Evolutionary conservation across 2,888 invertebrate species (phyloP), one percentile per base, ranked within the genome.

Genomic region (Eupeodes luniger): DNA sequence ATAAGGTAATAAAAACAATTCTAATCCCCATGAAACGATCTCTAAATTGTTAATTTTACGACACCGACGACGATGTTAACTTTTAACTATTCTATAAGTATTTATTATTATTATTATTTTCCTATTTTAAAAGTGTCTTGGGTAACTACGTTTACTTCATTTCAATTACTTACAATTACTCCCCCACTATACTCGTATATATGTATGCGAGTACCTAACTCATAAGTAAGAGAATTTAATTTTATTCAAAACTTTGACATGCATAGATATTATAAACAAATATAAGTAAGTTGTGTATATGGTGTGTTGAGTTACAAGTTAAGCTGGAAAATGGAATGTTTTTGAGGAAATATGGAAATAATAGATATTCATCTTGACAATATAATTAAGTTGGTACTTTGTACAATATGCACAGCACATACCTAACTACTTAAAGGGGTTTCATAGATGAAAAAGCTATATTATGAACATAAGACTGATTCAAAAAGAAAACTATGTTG

Each of bases 301-400:
- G 5, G 40, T 40, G 40, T 40, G 5, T 40, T 40, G 40, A 40
- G 40, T 40, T 40, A 40, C 40, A 40, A 40, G 9, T 40, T 40
- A 40, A 40, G 59, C 34, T 34, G 51, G 12, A 14, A 14, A 49
- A 27, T 27, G 27, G 34, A 59, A 59, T 34, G 59, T 59, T 59
- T 27, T 57, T 36, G 14, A 67, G 49, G 7, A 67, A 67, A 67
- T 67, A 51, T 66, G 27, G 66, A 49, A 66, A 51, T 49, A 67
- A 67, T 67, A 67, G 66, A 67, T 67, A 49, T 67, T 51, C 49
- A 67, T 67, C 66, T 67, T 5, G 5, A 66, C 14, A 14, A 49
- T 66, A 49, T 67, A 67, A 67, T 67, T 67, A 49, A 67, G 49
- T 49, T 67, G 49, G 34, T 67, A 67, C 49, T 67, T 67, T 67